Evolutionary conservation across 1,140 invertebrate genomes (phyloP).

Genomic region (Stegodyphus mimosarum): DNA sequence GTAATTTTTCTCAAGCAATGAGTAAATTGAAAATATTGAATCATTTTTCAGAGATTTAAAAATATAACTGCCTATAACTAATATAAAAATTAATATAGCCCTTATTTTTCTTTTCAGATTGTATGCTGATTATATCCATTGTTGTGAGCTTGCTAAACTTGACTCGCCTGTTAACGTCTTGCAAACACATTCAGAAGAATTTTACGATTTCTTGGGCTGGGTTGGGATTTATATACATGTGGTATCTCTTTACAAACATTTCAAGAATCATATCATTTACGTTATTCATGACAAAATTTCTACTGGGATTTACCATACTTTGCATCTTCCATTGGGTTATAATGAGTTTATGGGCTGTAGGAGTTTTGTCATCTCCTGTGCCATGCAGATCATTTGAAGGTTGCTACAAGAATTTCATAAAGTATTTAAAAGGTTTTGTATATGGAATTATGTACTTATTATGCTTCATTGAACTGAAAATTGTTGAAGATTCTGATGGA

Average conservation of each 20-base stretch:
- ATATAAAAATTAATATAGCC: background rate
- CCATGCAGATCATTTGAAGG: slow-evolving; percentile 11
- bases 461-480: slow-evolving; percentile 42
- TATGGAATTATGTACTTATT: slow-evolving; percentile 39
- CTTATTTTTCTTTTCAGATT: slow-evolving; percentile 20
- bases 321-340: slow-evolving; percentile 51
- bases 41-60: too few relatives aligned
- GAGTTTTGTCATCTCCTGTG: slow-evolving; percentile 24
- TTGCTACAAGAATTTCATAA: slow-evolving; percentile 28
- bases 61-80: too few relatives aligned
- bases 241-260: slow-evolving; percentile 43
- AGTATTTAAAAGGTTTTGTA: slow-evolving; percentile 38
- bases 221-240: slow-evolving; percentile 30
- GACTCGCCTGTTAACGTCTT: slow-evolving; percentile 21
- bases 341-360: slow-evolving; percentile 48
- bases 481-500: slow-evolving; percentile 31
- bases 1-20: too few relatives aligned
- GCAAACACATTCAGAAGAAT: slow-evolving; percentile 49
- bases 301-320: slow-evolving; percentile 35
- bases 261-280: slow-evolving; percentile 39
- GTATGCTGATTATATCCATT: slow-evolving; percentile 36
- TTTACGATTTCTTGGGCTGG: slow-evolving; percentile 31
- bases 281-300: slow-evolving; percentile 46
- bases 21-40: too few relatives aligned
- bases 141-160: slow-evolving; percentile 27